These are phyloP conservation scores for Zhengitettix transpicula DNA, from an alignment of 2,888 invertebrate species.

Conservation along the genomic window DNA sequence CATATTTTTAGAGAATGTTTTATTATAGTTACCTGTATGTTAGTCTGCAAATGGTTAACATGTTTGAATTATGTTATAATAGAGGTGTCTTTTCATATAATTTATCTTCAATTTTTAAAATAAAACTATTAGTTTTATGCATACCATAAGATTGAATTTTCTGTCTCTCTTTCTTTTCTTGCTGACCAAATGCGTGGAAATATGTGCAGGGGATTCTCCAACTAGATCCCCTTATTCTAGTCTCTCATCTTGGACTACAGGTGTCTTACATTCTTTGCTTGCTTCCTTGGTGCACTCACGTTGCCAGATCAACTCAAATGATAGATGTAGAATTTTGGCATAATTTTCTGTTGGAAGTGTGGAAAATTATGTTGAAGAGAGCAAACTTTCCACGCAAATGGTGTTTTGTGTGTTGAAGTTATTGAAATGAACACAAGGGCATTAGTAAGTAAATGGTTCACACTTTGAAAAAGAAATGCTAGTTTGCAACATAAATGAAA, in stretches of 20 bases:
- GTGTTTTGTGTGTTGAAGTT: not conserved
- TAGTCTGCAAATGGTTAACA: too few species aligned
- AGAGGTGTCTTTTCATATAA: too few species aligned
- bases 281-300: constrained; percentile 10
- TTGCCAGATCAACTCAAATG: constrained; percentile 3
- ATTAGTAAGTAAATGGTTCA: not conserved
- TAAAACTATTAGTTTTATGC: too few species aligned
- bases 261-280: constrained; percentile 13
- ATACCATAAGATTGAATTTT: too few species aligned
- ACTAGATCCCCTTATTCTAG: constrained; percentile 17
- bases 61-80: too few species aligned
- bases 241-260: constrained; percentile 21
- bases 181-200: constrained; percentile 13
- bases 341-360: not conserved
- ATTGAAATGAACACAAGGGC: not conserved
- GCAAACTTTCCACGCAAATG: constrained; percentile 8
- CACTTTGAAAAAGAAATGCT: too few species aligned
- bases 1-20: not conserved
- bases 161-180: constrained; percentile 11
- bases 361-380: not conserved
- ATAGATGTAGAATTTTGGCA: not conserved
- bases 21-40: not conserved
- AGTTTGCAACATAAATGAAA: too few species aligned
- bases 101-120: too few species aligned
- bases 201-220: constrained; percentile 15